Conservation (phyloP, 2,888 invertebrate genomes). For the Drosophila fulvimacula region DNA sequence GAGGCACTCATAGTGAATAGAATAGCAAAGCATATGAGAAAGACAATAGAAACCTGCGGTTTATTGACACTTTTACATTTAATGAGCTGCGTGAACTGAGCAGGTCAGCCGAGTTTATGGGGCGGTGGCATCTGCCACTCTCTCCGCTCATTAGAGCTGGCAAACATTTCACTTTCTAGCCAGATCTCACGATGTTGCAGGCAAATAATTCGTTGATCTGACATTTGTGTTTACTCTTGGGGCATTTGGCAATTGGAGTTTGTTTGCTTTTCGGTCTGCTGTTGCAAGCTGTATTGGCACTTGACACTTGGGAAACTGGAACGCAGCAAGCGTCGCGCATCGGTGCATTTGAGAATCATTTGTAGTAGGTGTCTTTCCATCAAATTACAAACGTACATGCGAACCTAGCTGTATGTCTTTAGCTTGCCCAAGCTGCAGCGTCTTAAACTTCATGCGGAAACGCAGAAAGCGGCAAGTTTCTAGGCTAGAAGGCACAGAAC, state of each 20-base stretch:
- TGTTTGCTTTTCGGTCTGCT: slow-evolving; percentile 29
- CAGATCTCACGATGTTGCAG: slow-evolving; percentile 21
- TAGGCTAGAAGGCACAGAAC: slow-evolving; percentile 65
- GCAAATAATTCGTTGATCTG: slow-evolving; percentile 13
- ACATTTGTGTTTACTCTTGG: background rate
- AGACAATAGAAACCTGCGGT: slow-evolving; percentile 57
- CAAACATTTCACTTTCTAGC: slow-evolving; percentile 40
- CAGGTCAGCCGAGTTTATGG: slow-evolving; percentile 58
- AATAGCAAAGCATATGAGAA: slow-evolving; percentile 17
- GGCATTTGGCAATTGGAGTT: slow-evolving; percentile 19
- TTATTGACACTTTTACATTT: slow-evolving; percentile 77
- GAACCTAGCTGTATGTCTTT: background rate
- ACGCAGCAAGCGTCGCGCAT: slow-evolving; percentile 58
- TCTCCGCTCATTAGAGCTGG: slow-evolving; percentile 25
- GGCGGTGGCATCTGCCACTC: slow-evolving; percentile 32
- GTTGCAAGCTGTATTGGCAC: slow-evolving; percentile 35
- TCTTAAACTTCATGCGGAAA: slow-evolving; percentile 52
- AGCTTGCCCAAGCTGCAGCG: slow-evolving; percentile 15
- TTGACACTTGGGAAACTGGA: slow-evolving; percentile 71
- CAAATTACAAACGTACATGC: slow-evolving; percentile 50
- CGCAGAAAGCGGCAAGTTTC: slow-evolving; percentile 73
- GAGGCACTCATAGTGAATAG: slow-evolving; percentile 15
- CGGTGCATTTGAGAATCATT: slow-evolving; percentile 68
- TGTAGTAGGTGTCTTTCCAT: slow-evolving; percentile 38
- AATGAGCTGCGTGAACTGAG: slow-evolving; percentile 62